Evolutionary conservation across 2,888 invertebrate genomes (phyloP), one percentile per base, ranked within the genome.

Genomic region (Tanypteryx hageni): DNA sequence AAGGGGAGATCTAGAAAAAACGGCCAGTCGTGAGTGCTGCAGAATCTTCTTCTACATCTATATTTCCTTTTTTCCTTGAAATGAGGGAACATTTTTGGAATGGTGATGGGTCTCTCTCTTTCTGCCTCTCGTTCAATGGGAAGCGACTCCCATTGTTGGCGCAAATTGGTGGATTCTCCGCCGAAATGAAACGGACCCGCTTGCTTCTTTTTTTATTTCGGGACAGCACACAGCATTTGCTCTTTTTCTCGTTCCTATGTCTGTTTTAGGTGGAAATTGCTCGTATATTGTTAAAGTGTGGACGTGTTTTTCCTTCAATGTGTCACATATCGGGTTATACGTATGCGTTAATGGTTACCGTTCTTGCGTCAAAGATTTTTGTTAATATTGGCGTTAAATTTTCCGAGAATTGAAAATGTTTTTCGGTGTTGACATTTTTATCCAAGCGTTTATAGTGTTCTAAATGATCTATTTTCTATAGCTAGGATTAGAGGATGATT

Each of bases 111-210:
- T 68, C 68, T 68, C 5, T 44, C 44, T 44, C 44, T 44, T 5
- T 44, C 44, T 44, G 3, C 5, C 68, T 76, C 76, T 18, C 76
- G 27, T 76, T 76, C 76, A 76, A 76, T 76, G 76, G 76, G 76
- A 76, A 27, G 76, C 76, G 76, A 27, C 68, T 68, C 76, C 76
- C 27, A 76, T 76, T 76, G 76, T 76, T 27, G 27, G 76, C 27
- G 76, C 76, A 76, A 76, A 76, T 76, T 76, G 76, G 76, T 9
- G 76, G 76, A 76, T 76, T 76, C 76, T 76, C 76, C 76, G 22
- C 27, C 76, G 76, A 76, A 76, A 76, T 76, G 76, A 76, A 76
- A 76, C 27, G 76, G 76, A 27, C 76, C 22, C 44, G 44, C 44
- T 44, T 44, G 44, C 44, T 76, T 27, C 76, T 76, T 27, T 76